These are phyloP conservation scores for Lasioglossum villosulum DNA, from an alignment of 2,888 invertebrate species.

Conservation along the genomic window DNA sequence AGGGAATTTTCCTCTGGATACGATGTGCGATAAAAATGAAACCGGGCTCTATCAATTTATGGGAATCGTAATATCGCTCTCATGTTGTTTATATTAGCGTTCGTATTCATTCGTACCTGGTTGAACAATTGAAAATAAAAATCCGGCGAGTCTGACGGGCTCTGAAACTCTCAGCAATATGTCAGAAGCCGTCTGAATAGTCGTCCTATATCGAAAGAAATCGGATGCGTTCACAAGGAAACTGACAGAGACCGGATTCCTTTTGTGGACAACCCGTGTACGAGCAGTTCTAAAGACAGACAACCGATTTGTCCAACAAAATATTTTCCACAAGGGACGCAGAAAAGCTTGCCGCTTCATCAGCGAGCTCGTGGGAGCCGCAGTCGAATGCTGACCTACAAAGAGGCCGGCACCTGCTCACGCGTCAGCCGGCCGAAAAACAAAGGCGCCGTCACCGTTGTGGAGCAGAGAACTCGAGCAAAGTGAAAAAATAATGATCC, in stretches of 20 bases:
- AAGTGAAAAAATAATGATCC: slow-evolving; percentile 9
- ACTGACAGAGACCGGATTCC: background rate
- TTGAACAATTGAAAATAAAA: too few species aligned
- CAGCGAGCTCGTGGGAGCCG: background rate
- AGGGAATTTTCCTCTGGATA: background rate
- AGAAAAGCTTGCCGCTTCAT: background rate
- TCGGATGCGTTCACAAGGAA: background rate
- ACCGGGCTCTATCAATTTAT: too few species aligned
- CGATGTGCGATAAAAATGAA: too few species aligned
- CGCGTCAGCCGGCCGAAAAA: background rate
- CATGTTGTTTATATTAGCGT: too few species aligned
- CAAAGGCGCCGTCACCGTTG: background rate
- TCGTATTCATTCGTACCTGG: too few species aligned
- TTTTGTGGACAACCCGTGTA: too few species aligned
- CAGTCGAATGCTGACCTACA: background rate
- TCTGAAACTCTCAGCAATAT: too few species aligned
- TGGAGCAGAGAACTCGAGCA: background rate
- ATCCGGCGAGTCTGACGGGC: too few species aligned
- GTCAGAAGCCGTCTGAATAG: too few species aligned
- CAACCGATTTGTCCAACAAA: background rate
- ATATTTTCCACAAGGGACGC: background rate
- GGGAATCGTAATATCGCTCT: too few species aligned
- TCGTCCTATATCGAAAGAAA: too few species aligned
- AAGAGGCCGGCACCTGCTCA: background rate
- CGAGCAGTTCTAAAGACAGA: too few species aligned